Evolutionary conservation across 2,797 vertebrate genomes (phyloP).

Genomic region (Poecilia wingei): DNA sequence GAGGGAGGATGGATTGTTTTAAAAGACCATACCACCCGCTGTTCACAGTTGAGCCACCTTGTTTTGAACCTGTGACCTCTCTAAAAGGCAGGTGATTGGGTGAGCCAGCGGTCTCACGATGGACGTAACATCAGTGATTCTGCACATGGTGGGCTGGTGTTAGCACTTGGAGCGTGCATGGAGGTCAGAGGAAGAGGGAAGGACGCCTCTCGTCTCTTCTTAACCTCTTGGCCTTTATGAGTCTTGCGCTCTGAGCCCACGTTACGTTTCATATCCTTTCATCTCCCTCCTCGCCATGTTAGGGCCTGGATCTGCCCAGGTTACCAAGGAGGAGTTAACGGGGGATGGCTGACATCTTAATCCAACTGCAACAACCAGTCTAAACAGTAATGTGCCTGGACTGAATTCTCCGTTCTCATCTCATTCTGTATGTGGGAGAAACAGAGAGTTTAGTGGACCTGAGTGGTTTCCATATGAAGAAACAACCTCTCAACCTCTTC

Average conservation of each 20-base stretch:
- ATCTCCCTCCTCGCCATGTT: constrained; percentile 46
- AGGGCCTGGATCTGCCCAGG: constrained; percentile 44
- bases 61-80: constrained; percentile 81
- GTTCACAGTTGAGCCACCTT: constrained; percentile 82
- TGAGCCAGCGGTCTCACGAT: constrained; percentile 74
- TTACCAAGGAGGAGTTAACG: constrained; percentile 67
- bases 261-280: constrained; percentile 53
- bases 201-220: constrained; percentile 48
- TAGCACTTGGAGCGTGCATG: constrained; percentile 61
- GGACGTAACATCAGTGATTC: constrained; percentile 75
- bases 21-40: constrained; percentile 74
- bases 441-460: constrained; percentile 25
- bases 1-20: constrained; percentile 61
- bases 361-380: constrained; percentile 78
- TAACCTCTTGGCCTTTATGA: constrained; percentile 59
- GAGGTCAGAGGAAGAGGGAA: constrained; percentile 21
- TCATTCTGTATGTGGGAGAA: constrained; percentile 41
- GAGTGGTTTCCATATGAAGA: constrained; percentile 44
- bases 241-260: constrained; percentile 35
- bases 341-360: constrained; percentile 76
- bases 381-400: constrained; percentile 62
- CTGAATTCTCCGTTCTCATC: constrained; percentile 25
- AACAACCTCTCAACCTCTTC: constrained; percentile 9
- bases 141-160: constrained; percentile 47
- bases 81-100: constrained; percentile 78